Percentiles rank a stretch among this genome's conserved stretches.
phyloP scores from a whole-genome alignment of 2,888 invertebrate species.

The Eupithecia subfuscata region DNA sequence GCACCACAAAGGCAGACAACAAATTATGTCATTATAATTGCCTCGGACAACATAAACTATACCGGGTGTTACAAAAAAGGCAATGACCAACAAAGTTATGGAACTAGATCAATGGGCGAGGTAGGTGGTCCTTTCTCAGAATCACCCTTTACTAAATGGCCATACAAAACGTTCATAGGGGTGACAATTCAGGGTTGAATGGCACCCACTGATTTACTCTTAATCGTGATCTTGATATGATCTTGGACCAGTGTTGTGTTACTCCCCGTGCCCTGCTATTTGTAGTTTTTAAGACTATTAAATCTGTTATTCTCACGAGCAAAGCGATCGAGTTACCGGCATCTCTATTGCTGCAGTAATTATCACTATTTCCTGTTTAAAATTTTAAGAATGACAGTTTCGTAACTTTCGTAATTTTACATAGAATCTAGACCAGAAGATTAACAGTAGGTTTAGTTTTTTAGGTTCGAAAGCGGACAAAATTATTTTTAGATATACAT shows the following conservation, averaged over 20 bases:
- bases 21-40: conserved; percentile 71
- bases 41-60: conserved; percentile 56
- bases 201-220: conserved; percentile 74
- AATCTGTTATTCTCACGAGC: conserved; percentile 42
- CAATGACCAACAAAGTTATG: conserved; percentile 61
- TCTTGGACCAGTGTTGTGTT: conserved; percentile 76
- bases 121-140: conserved; percentile 79
- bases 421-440: neutral
- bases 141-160: conserved; percentile 67
- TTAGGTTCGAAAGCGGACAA: neutral
- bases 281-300: conserved; percentile 50
- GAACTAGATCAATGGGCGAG: conserved; percentile 71
- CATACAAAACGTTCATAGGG: conserved; percentile 58
- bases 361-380: conserved; percentile 11
- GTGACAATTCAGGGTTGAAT: conserved; percentile 70
- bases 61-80: conserved; percentile 49
- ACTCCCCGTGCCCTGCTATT: conserved; percentile 55
- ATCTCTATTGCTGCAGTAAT: conserved; percentile 24
- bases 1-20: conserved; percentile 59
- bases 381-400: neutral
- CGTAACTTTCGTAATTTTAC: neutral
- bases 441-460: neutral
- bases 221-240: conserved; percentile 76
- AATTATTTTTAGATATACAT: neutral
- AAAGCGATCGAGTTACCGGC: conserved; percentile 42